phyloP scores from a whole-genome alignment of 1,140 invertebrate species.

The Schlechtendalia chinensis region DNA sequence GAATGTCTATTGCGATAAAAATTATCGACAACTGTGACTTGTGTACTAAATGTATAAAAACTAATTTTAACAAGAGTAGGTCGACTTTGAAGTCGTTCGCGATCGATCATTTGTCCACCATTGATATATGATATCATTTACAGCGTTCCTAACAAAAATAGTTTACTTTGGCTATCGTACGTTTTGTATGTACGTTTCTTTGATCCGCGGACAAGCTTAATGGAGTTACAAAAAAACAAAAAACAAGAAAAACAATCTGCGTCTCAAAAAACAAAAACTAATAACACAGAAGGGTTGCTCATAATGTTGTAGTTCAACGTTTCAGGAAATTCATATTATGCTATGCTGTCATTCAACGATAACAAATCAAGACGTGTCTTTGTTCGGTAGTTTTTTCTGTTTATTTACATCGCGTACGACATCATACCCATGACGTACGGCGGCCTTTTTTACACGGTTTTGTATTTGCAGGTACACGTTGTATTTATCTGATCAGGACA shows the following conservation, averaged over 20 bases:
- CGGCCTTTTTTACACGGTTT: slow-evolving; percentile 13
- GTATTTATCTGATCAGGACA: slow-evolving; percentile 4
- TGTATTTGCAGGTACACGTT: not conserved
- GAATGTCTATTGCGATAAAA: too few species aligned
- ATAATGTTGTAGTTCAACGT: not conserved
- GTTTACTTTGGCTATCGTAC: not conserved
- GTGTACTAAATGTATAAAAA: too few species aligned
- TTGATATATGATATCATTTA: too few species aligned
- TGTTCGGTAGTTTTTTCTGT: not conserved
- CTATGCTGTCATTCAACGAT: not conserved
- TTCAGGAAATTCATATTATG: not conserved
- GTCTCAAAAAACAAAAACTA: not conserved
- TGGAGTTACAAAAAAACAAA: not conserved
- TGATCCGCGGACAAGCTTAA: not conserved
- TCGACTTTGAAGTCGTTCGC: too few species aligned
- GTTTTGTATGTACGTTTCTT: not conserved
- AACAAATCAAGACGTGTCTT: slow-evolving; percentile 16
- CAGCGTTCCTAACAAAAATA: too few species aligned
- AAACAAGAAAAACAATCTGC: too few species aligned
- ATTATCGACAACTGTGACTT: too few species aligned
- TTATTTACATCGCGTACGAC: not conserved
- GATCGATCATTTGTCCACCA: too few species aligned
- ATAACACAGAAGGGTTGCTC: not conserved
- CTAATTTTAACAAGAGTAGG: too few species aligned
- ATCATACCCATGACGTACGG: not conserved